phyloP scores from a whole-genome alignment of 2,888 invertebrate genomes.

The Ennomos fuscantarius region DNA sequence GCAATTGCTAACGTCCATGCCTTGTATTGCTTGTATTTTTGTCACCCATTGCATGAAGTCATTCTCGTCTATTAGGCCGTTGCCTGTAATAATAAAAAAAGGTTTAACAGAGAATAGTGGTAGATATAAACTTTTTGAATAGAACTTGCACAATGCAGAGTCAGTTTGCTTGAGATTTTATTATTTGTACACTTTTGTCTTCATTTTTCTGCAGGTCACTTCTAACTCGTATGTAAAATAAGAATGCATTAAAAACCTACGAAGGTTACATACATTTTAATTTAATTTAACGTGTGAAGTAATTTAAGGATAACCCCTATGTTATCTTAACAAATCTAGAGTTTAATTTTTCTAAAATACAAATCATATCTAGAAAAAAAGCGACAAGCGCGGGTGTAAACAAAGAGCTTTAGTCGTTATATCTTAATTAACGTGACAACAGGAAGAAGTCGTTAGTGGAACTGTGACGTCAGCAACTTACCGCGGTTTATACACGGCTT shows the following conservation, averaged over 20 bases:
- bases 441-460: conserved; percentile 54
- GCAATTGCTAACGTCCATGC: conserved; percentile 82
- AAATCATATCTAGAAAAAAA: conserved; percentile 3
- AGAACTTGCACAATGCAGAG: too few species aligned
- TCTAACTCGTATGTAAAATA: too few species aligned
- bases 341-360: not conserved
- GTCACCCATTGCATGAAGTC: conserved; percentile 92
- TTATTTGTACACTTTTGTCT: too few species aligned
- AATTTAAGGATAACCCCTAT: too few species aligned
- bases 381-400: conserved; percentile 36
- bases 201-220: too few species aligned
- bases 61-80: conserved; percentile 90
- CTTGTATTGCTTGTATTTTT: conserved; percentile 89
- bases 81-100: conserved; percentile 77
- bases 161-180: too few species aligned
- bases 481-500: conserved; percentile 39
- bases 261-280: too few species aligned
- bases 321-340: too few species aligned
- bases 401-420: conserved; percentile 65
- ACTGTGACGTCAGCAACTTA: conserved; percentile 56
- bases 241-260: too few species aligned
- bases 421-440: conserved; percentile 65
- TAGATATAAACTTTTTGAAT: too few species aligned
- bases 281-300: too few species aligned
- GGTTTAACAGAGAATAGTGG: not conserved